Evolutionary conservation across 1,140 invertebrate species (phyloP), one percentile per base, ranked within the genome.

Genomic region (Zaprionus inermis): DNA sequence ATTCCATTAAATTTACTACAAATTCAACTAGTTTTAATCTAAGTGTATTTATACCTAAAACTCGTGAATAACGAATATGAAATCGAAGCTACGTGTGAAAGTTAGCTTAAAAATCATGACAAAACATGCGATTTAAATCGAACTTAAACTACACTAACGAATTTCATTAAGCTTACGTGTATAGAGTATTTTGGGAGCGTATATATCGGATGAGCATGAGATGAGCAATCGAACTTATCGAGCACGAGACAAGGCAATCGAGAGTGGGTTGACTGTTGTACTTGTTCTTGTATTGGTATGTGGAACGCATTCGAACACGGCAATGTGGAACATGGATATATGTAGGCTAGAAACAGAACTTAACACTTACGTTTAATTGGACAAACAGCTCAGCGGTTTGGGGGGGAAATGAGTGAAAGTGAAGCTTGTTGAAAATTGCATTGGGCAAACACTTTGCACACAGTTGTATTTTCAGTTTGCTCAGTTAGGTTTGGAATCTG

Each of bases 331-430:
- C 18, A 54, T 65, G 55, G 18, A 28, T 32, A 22, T 55, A 49
- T 49, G 10, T 55, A 9, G 0, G 30, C 24, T 3, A 14, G 16
- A 24, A 41, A 59, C 28, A 65, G 38, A 34, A 70, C 52, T 18
- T 30, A 66, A 59, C 38, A 86, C 83, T 86, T 89, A 86, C 83
- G 83, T 89, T 69, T 71, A 74, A 67, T 78, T 75, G 76, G 59
- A 72, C 55, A 74, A 67, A 59, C 46, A 79, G 52, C 61, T 69
- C 68, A 71, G 69, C 63, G 58, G 78, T 67, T 81, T 69, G 16
- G n/a, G 36, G 38, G 63, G 59, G 36, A 57, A 80, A 77, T 77
- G 74, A 38, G 65, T 59, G 16, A 38, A 61, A 54, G 51, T 74
- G 58, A 51, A 44, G 58, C 67, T 75, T 75, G 72, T 70, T 75